Evolutionary conservation across 2,113 vertebrate species (phyloP), one percentile per base, ranked within the genome.

Genomic region (Panthera tigris): DNA sequence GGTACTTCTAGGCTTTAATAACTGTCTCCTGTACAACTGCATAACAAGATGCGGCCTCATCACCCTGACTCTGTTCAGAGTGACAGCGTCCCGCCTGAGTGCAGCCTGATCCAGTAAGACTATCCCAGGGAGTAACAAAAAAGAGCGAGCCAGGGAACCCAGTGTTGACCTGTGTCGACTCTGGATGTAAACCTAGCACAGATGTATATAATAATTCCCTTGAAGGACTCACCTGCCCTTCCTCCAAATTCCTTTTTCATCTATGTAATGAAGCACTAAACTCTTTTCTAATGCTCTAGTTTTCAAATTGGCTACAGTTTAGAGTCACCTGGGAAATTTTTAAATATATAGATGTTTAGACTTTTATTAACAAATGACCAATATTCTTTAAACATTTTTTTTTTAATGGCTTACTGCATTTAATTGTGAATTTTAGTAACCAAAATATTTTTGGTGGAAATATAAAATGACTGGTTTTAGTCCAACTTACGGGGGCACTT

Each of bases 401-500:
- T 27, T 18, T 36, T 69, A 95, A 90, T 61, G 63, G 33, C 27
- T 95, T 90, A 81, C 0, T 85, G 7, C 9, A 89, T 33, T 94
- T 57, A 74, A 81, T 0, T 94, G 14, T 90, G 57, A 81, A 93
- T 93, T 95, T 93, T 25, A 89, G 48, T 86, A 87, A 87, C 23
- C 50, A 79, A 82, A 84, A 50, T 79, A 81, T 69, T 63, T 95
- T 79, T 78, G 80, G 50, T 90, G 31, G 31, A 63, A 83, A 91
- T 81, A 88, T 18, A 65, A 93, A 81, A 93, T 61, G 36, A 82
- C 19, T 48, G 23, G 41, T 15, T 94, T 76, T 78, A 93, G 36
- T 12, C 45, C 63, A 61, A 94, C 63, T 55, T 69, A 69, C 0
- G 16, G 5, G 11, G 13, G 8, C 55, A 96, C 99, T 99, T 98